These are phyloP conservation scores for Agrilus cyanescens DNA, from an alignment of 2,888 invertebrate genomes.

Conservation along the genomic window DNA sequence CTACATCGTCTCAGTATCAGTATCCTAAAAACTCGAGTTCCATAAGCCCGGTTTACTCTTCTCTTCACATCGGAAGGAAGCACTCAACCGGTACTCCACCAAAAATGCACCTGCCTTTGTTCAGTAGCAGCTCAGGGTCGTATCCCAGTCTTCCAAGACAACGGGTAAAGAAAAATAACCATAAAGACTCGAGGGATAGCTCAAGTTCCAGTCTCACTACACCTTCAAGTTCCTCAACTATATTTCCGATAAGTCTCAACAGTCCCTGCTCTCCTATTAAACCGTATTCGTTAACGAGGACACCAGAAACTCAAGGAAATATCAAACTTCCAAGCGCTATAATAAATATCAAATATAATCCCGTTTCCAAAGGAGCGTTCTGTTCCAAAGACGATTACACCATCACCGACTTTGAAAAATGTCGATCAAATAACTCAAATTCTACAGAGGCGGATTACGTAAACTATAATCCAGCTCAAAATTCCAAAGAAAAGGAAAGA, in stretches of 20 bases:
- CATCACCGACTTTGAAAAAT: slow-evolving; percentile 28
- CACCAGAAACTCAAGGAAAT: slow-evolving; percentile 16
- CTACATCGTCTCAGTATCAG: slow-evolving; percentile 23
- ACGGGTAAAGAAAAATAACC: slow-evolving; percentile 24
- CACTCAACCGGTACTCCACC: slow-evolving; percentile 34
- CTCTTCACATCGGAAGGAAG: slow-evolving; percentile 25
- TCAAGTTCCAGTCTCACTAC: slow-evolving; percentile 39
- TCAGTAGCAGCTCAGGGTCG: slow-evolving; percentile 33
- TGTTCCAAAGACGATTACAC: slow-evolving; percentile 24
- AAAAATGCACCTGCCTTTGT: slow-evolving; percentile 38
- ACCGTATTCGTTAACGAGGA: slow-evolving; percentile 23
- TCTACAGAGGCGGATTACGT: slow-evolving; percentile 26
- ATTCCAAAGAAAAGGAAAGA: slow-evolving; percentile 4
- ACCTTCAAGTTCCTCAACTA: slow-evolving; percentile 47
- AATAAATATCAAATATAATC: slow-evolving; percentile 23
- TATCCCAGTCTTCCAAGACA: slow-evolving; percentile 37
- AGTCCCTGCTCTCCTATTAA: slow-evolving; percentile 54
- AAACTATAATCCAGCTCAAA: slow-evolving; percentile 27
- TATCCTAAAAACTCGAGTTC: slow-evolving; percentile 17
- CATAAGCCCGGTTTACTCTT: slow-evolving; percentile 16
- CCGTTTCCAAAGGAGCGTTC: slow-evolving; percentile 1
- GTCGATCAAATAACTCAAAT: slow-evolving; percentile 8
- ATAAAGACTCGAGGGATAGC: slow-evolving; percentile 37
- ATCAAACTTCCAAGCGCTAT: slow-evolving; percentile 25
- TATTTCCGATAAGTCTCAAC: slow-evolving; percentile 57